Evolutionary conservation across 2,888 invertebrate genomes (phyloP), one percentile per base, ranked within the genome.

Genomic region (Panorpa germanica): DNA sequence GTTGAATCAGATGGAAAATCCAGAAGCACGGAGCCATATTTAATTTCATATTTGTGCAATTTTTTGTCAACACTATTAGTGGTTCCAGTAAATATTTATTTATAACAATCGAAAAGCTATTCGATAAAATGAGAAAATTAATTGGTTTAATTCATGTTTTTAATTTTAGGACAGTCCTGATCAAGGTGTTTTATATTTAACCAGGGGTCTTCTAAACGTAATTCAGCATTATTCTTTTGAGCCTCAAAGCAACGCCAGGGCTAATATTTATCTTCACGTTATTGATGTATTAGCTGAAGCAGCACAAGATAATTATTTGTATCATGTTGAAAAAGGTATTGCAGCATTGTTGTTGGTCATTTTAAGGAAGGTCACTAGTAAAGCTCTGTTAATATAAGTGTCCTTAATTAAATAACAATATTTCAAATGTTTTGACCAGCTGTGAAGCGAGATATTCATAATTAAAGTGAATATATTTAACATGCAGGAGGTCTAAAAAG

Each of bases 21-120:
- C 22, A 70, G 70, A 39, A 69, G 72, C 33, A 70, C 78, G 0
- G 80, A 86, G 44, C 57, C 63, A 8, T 77, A 70, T 55, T 57
- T 82, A 14, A 55, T 69, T 7, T 65, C 70, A 0, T 75, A 77
- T 42, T 47, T 80, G 10, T 72, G 70, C 40, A 77, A 82, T 47
- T 77, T 90, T 49, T 57, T 77, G 29, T 83, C 88, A 0, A 77
- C 80, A 1, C 58, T 91, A 24, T 57, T 91, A 12, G 63, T 86
- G 34, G 73, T 86, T 23, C 90, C 90, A 9, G 76, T 75, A 52
- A 59, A 62, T 56, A 28, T 33, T 30, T 27, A 12, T 28, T 25
- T 25, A 22, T 10, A 16, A 2, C 2, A n/a, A 3, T 14, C 9
- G 2, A 9, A 26, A 11, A 14, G 14, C 12, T 30, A 9, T 28